Evolutionary conservation across 1,140 invertebrate species (phyloP), one percentile per base, ranked within the genome.

Genomic region (Popillia japonica): DNA sequence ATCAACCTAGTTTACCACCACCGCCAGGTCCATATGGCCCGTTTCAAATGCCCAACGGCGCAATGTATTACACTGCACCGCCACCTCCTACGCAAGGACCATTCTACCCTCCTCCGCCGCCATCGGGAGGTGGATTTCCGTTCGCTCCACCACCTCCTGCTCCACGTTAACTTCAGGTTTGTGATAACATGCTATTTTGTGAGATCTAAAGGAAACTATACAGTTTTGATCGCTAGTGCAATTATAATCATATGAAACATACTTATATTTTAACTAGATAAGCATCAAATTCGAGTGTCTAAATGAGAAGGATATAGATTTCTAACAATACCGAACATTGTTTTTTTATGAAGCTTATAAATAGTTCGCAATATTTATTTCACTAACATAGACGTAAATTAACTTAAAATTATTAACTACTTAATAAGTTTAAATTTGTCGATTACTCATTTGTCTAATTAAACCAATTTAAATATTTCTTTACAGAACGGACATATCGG

Each of bases 41-140:
- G 7, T 85, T 83, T 72, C 79, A 81, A 11, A 73, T 86, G 44
- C 78, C 83, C 1, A 84, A 84, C 72, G 85, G 85, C 27, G 75
- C 81, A 8, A 61, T 85, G 55, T 83, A 84, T 64, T 86, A 84
- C 78, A 83, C 83, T 34, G 80, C 83, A 10, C 84, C 83, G 27
- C 83, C 85, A 6, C 84, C 84, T 23, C 76, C 83, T 6, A 72
- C 79, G 14, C 83, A 83, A 75, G 80, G 81, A 20, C 80, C 81
- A 72, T 83, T 83, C 72, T 84, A 73, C 76, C 78, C 81, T 34
- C 27, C 48, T n/a, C 48, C 48, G 17, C 76, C 72, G 40, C 77
- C 79, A 68, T 22, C 61, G 6, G 61, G 61, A 10, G 61, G 72
- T 10, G 81, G 81, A 40, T 82, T 82, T 75, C 79, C 81, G 22